These are phyloP conservation scores for Drosophila virilis DNA, from an alignment of 1,140 invertebrate species.

Conservation along the genomic window DNA sequence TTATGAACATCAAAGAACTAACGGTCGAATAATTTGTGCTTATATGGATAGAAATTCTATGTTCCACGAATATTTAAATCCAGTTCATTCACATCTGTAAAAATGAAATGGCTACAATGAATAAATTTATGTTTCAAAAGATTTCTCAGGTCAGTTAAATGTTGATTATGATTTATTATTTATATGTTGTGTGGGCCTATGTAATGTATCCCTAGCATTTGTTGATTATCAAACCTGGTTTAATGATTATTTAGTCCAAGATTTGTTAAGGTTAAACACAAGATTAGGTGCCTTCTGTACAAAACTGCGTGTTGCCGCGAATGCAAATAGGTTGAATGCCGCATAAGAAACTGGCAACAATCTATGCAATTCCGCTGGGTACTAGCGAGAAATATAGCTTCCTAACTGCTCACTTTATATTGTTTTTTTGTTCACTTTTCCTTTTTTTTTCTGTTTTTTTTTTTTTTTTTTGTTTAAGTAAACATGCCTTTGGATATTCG, in stretches of 20 bases:
- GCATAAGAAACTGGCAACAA: conserved; percentile 29
- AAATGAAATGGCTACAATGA: too few species aligned
- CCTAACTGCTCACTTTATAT: conserved; percentile 49
- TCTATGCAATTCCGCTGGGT: conserved; percentile 32
- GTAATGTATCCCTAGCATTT: not conserved
- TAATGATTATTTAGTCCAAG: not conserved
- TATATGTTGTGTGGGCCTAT: not conserved
- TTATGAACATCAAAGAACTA: too few species aligned
- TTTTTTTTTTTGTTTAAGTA: conserved; percentile 32
- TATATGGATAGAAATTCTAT: too few species aligned
- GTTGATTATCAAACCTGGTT: not conserved
- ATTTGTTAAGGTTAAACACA: conserved; percentile 15
- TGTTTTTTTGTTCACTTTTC: not conserved
- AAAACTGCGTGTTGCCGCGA: conserved; percentile 28
- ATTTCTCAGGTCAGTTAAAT: not conserved
- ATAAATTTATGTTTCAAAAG: not conserved
- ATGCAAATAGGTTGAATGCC: conserved; percentile 13
- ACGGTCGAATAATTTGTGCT: too few species aligned
- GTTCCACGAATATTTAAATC: not conserved
- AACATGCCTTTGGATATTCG: conserved; percentile 65
- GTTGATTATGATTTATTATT: not conserved
- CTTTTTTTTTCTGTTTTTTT: not conserved
- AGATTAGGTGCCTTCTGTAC: conserved; percentile 16
- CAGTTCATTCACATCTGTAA: too few species aligned
- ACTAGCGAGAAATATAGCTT: conserved; percentile 24